Base-by-base conservation (phyloP, 2,888 invertebrate species). In the Notodromas monacha region DNA sequence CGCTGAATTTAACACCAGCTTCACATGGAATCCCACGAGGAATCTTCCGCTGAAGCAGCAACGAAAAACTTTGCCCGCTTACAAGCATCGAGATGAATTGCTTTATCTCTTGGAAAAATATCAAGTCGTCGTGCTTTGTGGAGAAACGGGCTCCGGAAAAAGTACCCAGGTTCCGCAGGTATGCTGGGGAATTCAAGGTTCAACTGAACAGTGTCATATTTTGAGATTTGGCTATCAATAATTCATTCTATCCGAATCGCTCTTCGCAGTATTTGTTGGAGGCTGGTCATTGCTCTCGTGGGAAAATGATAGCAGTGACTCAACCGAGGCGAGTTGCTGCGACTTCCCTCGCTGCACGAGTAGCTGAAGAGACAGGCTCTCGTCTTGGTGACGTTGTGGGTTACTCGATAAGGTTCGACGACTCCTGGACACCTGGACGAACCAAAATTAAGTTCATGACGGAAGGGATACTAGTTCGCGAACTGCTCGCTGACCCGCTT, bases 121-220 rank as follows among this genome's bases (percentile, higher is more conserved):
- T 50, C 84, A 86, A 49, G 72, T 74, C 0, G 52, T 89, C 28
- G 63, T 96, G 31, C 52, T 60, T 13, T 49, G 56, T 26, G 92
- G 92, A 2, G 89, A 96, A 48, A 86, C 89, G 3, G 92, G 92
- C 14, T 76, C 73, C 40, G 86, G 89, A 16, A 79, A 92, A 51
- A 81, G 81, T 44, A 89, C 86, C 0, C 86, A 86, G 55, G 63
- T 86, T 36, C 79, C 81, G 30, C 79, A 77, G 65, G 77, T 76
- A 51, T 52, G 55, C 47, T 21, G 21, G 21, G 6, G 6, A 21
- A 21, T 6, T n/a, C 21, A 8, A 21, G 21, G n/a, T n/a, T 21
- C n/a, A 21, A 6, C n/a, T 21, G 21, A 21, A 21, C n/a, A 21
- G 21, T 33, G 10, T n/a, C 27, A 33, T 15, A 32, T 14, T 12